Evolutionary conservation across 2,113 vertebrate genomes (phyloP), one percentile per base, ranked within the genome.

Genomic region (Alaudala cheleensis): DNA sequence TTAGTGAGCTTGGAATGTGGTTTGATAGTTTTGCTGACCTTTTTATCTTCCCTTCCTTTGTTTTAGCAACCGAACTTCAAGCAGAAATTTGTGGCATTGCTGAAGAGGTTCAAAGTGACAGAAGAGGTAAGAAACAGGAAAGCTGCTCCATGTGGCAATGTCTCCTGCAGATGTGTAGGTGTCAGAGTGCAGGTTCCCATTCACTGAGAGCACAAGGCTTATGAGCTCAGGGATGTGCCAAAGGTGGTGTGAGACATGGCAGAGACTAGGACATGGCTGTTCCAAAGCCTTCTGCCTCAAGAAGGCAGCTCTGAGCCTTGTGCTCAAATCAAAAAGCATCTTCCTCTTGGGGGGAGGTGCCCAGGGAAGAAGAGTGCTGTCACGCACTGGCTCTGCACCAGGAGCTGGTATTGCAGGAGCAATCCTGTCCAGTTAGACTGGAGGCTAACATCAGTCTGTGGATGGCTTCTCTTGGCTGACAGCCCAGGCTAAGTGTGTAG

Each of bases 31-130:
- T 49, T 80, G 42, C 54, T 94, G 79, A 95, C 71, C 21, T 33
- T 54, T 26, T 72, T 80, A 74, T 50, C 45, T 73, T 34, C 8
- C 15, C 23, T 84, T 25, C 49, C 94, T 94, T 77, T 56, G 47
- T 97, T 98, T 78, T 86, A 99, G 99, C 99, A 99, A 97, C 99
- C 99, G 86, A 99, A 99, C 98, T 99, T 99, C 97, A 99, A 99
- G 97, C 99, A 99, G 98, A 98, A 99, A 44, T 99, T 99, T 29
- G 99, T 99, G 89, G 99, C 99, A 15, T 98, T 99, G 23, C 98
- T 99, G 93, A 99, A 98, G 97, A 98, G 99, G 20, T 99, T 99
- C 97, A 98, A 98, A 94, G 99, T 99, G 57, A 99, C 99, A 0
- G 99, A 99, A 11, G 99, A 99, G 99, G 99, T 99, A 97, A 96